Evolutionary conservation across 1,140 invertebrate genomes (phyloP), one percentile per base, ranked within the genome.

Genomic region (Orius insidiosus): DNA sequence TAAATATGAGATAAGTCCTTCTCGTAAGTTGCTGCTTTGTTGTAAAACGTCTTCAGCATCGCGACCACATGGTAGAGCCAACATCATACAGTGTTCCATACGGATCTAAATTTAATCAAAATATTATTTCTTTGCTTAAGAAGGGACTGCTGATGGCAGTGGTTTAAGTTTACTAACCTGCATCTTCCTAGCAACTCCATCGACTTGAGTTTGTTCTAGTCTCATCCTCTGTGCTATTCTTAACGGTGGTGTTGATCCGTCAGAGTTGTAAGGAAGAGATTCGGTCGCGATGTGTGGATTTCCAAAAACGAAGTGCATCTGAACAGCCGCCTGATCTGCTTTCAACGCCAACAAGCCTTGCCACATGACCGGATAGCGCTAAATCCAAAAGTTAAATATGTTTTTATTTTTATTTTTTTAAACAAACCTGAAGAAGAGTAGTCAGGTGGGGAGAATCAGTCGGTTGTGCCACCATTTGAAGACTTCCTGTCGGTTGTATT

Each of bases 301-400:
- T 10, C 94, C 94, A 54, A 85, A 86, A 19, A 98, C 86, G 64
- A 90, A 93, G 63, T 96, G 90, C 90, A 98, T 96, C 66, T 97
- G 90, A 7, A 97, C 93, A 14, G 85, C 85, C 3, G 90, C 89
- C 55, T 85, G 85, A 62, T 97, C 92, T 63, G 90, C 96, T 63
- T 98, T 98, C 30, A 98, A 66, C 0, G 86, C 89, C 52, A 98
- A 62, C 31, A 90, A 62, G 1, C 93, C 93, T 68, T 94, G 87
- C 93, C 93, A 98, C 78, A 95, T 86, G 18, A 95, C 80, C 1
- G 87, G 86, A 64, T 93, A 92, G 19, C 82, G 75, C 72, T 86
- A 70, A 2, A 89, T n/a, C n/a, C 63, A 13, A 87, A 60, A 65
- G 77, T 83, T 38, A 80, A n/a, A n/a, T 24, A 4, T 24, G 24